Evolutionary conservation across 2,797 vertebrate species (phyloP).

Genomic region (Coreius guichenoti): DNA sequence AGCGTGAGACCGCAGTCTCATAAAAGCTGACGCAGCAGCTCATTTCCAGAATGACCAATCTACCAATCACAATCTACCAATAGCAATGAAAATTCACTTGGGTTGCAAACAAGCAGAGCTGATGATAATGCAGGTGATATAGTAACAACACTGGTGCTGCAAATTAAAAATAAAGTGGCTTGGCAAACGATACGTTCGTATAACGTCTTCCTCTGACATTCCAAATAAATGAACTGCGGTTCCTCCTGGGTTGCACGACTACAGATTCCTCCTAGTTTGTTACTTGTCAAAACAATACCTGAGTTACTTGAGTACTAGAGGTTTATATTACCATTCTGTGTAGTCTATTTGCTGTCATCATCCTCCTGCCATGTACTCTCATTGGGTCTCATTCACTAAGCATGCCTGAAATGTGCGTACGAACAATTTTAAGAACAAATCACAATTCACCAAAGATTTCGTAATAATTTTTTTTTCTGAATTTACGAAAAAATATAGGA

Average conservation of each 20-base stretch:
- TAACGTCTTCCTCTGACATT: background rate
- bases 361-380: too few species aligned
- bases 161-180: background rate
- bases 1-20: background rate
- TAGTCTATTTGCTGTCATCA: too few species aligned
- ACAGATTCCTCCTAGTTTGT: too few species aligned
- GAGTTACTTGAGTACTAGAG: too few species aligned
- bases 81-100: background rate
- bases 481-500: too few species aligned
- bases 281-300: too few species aligned
- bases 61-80: background rate
- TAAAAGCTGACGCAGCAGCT: background rate
- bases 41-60: background rate
- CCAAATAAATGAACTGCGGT: background rate
- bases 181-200: background rate
- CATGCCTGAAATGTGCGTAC: too few species aligned
- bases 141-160: background rate
- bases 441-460: too few species aligned
- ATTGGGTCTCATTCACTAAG: too few species aligned
- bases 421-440: too few species aligned
- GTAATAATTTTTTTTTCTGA: too few species aligned
- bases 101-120: background rate
- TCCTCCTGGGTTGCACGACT: background rate
- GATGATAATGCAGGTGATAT: background rate
- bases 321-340: too few species aligned